Percentiles rank a stretch among this genome's conserved stretches.
phyloP scores from a whole-genome alignment of 2,113 vertebrate species.

The Alligator sinensis region DNA sequence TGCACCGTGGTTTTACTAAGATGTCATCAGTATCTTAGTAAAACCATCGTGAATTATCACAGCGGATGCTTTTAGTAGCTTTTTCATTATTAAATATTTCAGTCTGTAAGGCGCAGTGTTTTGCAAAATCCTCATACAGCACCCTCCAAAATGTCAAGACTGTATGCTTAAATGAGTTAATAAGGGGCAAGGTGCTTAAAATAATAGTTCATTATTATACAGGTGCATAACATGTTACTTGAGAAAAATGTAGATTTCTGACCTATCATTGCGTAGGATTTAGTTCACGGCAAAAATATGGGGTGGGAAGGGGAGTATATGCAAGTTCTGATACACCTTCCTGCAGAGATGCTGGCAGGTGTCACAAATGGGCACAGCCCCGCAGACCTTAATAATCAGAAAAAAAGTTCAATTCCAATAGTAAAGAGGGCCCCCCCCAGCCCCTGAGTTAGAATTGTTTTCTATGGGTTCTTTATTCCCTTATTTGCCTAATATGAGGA shows the following conservation, averaged over 20 bases:
- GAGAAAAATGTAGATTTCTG: background rate
- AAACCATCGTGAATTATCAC: background rate
- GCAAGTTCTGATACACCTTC: constrained; percentile 6
- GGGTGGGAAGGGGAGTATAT: background rate
- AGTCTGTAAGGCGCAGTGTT: background rate
- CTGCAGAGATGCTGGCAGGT: background rate
- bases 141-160: background rate
- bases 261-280: background rate
- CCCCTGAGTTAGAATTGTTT: background rate
- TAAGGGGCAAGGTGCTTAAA: accelerated
- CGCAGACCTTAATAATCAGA: background rate
- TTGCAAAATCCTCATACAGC: background rate
- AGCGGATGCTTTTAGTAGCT: background rate
- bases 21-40: too few species aligned
- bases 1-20: too few species aligned
- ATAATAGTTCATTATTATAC: background rate
- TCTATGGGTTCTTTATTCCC: background rate
- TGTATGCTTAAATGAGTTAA: background rate
- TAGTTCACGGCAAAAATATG: background rate
- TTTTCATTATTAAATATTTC: background rate
- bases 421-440: too few species aligned
- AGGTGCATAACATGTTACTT: background rate
- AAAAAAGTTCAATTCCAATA: background rate
- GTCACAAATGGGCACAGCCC: background rate
- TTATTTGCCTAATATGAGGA: constrained; percentile 30